Evolutionary conservation across 2,797 vertebrate genomes (phyloP), one percentile per base, ranked within the genome.

Genomic region (Mormyrops attenuatus): DNA sequence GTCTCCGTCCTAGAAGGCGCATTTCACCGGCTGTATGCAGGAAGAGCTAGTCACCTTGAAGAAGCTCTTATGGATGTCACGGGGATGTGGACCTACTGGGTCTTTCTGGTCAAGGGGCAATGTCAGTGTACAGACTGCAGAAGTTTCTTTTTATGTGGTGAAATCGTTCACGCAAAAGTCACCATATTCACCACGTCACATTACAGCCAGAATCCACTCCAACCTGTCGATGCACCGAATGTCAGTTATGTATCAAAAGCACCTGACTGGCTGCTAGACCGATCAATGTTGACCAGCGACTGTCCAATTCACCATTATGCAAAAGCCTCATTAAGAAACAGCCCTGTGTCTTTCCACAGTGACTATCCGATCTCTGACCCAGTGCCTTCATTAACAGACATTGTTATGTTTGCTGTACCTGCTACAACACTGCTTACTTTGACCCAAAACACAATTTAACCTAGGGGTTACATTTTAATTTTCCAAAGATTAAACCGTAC

Each of bases 41-140:
- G 38, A 8, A 80, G 73, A 44, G 30, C 11, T 3, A 8, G 38
- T 6, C 34, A 20, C 15, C 73, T 44, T 69, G 66, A 26, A 34
- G 66, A 69, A 69, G 30, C 30, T 69, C 30, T 69, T 69, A 69
- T 17, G 38, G 34, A 8, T 20, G 69, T 20, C 15, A 13, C 0
- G 11, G 63, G 11, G 9, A 15, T 34, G 26, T 69, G 26, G 63
- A 69, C 30, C 66, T 38, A 69, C 66, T 69, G 26, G 26, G 34
- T 69, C 66, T 34, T 69, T 15, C 63, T 69, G 63, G 63, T 93
- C 92, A 8, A 38, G 77, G 77, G 15, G 38, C 38, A 20, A n/a
- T 80, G 73, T 44, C 38, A 44, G 22, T 77, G 15, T 41, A 41
- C 13, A 80, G 73, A n/a, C 7, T 8, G 15, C 38, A 20, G 38